A percentile compares a stretch with the other conserved stretches of the same genome.
These are phyloP conservation scores for Agonopterix subpropinquella DNA, from an alignment of 2,888 invertebrate genomes.

Conservation along the genomic window DNA sequence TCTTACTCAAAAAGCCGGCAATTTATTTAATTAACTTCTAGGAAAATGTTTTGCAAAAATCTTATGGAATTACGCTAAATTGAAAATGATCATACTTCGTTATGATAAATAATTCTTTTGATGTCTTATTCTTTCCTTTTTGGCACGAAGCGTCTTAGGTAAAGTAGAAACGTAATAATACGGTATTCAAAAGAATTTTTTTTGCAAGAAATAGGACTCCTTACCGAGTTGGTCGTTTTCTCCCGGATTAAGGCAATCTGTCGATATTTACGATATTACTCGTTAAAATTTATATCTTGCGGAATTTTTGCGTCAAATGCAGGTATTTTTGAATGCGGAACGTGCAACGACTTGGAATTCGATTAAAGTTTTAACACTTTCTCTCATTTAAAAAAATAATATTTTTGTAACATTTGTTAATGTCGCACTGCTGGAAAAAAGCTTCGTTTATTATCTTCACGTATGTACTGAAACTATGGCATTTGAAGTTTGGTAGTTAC, in stretches of 20 bases:
- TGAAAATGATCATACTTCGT: no score
- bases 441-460: no score
- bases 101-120: not conserved
- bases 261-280: constrained; percentile 29
- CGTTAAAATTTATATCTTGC: constrained; percentile 32
- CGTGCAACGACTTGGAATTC: not conserved
- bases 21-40: not conserved
- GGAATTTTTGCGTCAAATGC: constrained; percentile 2
- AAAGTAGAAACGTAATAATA: not conserved
- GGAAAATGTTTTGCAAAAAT: not conserved
- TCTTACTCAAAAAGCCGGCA: no score
- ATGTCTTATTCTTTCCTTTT: not conserved
- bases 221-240: constrained; percentile 7
- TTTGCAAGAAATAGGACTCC: constrained; percentile 3
- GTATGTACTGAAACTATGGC: no score
- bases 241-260: constrained; percentile 25
- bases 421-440: no score
- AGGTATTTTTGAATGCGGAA: not conserved
- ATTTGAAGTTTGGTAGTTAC: no score
- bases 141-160: no score
- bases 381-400: no score
- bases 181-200: constrained; percentile 4
- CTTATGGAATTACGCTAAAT: not conserved
- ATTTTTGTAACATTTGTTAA: no score
- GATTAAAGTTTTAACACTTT: no score